phyloP scores from a whole-genome alignment of 2,113 vertebrate species.

The Todiramphus saurophagus region DNA sequence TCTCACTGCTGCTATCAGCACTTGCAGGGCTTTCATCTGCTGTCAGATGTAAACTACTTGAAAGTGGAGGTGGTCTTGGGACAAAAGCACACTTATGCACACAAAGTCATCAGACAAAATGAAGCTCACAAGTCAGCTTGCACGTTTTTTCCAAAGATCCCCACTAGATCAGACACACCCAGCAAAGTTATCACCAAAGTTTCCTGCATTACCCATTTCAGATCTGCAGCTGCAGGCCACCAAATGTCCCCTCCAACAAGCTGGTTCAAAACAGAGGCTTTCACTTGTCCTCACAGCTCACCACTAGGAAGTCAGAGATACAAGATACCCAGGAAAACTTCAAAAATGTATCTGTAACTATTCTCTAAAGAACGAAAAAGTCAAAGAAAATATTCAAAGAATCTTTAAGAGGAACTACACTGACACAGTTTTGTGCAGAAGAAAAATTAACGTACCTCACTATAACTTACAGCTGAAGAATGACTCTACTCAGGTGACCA shows the following conservation, averaged over 20 bases:
- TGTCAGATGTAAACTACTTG: not conserved
- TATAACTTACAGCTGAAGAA: not conserved
- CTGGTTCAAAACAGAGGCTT: not conserved
- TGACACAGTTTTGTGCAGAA: not conserved
- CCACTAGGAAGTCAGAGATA: not conserved
- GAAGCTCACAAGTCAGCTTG: not conserved
- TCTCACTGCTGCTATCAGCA: rapidly evolving
- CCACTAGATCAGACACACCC: not conserved
- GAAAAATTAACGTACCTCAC: not conserved
- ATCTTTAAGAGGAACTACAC: not conserved
- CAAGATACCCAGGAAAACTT: not conserved
- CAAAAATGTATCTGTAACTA: not conserved
- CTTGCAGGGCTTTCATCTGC: not conserved
- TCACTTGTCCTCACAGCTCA: not conserved
- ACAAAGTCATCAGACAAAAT: not conserved
- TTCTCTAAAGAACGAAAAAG: not conserved
- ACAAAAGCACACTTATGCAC: not conserved
- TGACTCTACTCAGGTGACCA: not conserved
- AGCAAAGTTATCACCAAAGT: not conserved
- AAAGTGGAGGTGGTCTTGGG: not conserved
- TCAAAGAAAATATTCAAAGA: not conserved
- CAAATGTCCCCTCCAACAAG: not conserved
- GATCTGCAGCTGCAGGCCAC: not conserved
- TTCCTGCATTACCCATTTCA: not conserved
- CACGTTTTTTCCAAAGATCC: not conserved